Conservation (phyloP, 2,113 vertebrate species). For the Daubentonia madagascariensis region DNA sequence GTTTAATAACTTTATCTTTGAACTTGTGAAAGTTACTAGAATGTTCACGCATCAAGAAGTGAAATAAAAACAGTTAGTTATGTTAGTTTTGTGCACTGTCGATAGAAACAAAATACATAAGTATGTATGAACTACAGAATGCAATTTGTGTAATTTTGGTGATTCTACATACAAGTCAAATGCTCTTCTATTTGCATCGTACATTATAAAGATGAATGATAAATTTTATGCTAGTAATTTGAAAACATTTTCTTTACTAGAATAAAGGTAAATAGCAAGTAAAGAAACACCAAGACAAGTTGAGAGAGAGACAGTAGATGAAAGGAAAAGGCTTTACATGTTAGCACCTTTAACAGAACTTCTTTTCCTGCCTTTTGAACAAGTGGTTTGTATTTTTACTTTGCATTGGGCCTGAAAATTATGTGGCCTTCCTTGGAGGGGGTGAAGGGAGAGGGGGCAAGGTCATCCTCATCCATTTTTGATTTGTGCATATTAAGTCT, state of each 20-base stretch:
- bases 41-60: background rate
- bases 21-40: background rate
- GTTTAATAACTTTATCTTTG: background rate
- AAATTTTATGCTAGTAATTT: background rate
- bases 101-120: background rate
- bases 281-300: background rate
- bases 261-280: background rate
- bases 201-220: background rate
- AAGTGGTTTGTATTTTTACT: background rate
- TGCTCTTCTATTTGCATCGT: background rate
- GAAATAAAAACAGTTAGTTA: background rate
- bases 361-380: background rate
- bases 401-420: background rate
- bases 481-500: slow-evolving; percentile 27
- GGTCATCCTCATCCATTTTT: background rate
- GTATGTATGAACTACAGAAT: background rate
- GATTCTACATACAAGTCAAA: background rate
- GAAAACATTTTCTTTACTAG: background rate
- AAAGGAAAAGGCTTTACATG: background rate
- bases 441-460: background rate
- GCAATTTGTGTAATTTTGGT: background rate
- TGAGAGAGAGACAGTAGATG: background rate
- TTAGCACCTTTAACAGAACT: background rate
- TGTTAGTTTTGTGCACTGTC: background rate
- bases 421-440: background rate